Base-by-base conservation (phyloP, 2,113 vertebrate genomes). In the Maccullochella peelii region DNA sequence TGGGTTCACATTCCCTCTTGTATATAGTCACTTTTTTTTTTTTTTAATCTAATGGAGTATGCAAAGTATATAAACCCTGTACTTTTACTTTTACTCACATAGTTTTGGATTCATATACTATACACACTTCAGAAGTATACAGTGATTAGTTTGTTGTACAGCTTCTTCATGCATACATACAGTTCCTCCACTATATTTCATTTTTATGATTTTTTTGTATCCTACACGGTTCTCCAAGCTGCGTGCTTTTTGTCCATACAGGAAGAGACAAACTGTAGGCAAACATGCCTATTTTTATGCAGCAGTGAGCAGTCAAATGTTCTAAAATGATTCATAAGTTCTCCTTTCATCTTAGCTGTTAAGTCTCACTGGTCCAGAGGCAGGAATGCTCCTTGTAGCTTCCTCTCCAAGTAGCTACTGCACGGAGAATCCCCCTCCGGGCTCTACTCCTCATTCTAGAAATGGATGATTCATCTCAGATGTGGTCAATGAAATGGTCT, bases 381-480 rank as follows among this genome's bases (percentile, higher is more conserved):
- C 68, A 33, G 83, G 82, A 90, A 76, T 59, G 65, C 62, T 71
- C 30, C 69, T 8, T 2, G 68, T 33, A 66, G 55, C 75, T 86
- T 86, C 79, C 70, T 85, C 61, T 88, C 73, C 47, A 47, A 65
- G 85, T 63, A 8, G 38, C 81, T 68, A 59, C 66, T 50, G 42
- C 66, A 6, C 2, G 57, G 80, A 88, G 88, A 87, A 80, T 89
- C 83, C 83, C 33, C 88, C 80, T 87, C 68, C 63, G 77, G 80
- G 78, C 85, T 73, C 71, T 5, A 54, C 50, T 25, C 78, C 1
- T 30, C 42, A 44, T 76, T 84, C 73, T 59, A 23, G 44, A 77
- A 84, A 86, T 63, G 83, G 79, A 71, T 92, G 94, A 94, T 86
- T 93, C 91, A 90, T 86, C 82, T 94, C 83, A 87, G 76, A 91